Base-by-base conservation (phyloP, 2,113 vertebrate genomes). In the Orientallactaga bullata region DNA sequence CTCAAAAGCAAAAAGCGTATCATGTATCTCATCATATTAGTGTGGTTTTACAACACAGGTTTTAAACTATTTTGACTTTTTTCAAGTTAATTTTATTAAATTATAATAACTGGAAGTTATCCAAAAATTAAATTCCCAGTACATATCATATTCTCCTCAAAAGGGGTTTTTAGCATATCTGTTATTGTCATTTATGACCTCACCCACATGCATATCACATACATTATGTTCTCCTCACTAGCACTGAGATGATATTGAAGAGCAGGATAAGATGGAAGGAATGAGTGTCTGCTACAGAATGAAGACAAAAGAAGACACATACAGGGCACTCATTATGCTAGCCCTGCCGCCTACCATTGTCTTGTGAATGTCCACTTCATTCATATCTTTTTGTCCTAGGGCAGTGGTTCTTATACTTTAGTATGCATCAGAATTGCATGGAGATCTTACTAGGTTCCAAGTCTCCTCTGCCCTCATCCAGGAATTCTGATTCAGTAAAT, bases 61-160 rank as follows among this genome's bases (percentile, higher is more conserved):
- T 85, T 15, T 23, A 63, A 63, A 63, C 4, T 63, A 63, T 63
- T 23, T 23, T 63, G 3, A 63, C 24, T 63, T 94, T 80, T 93
- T 51, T 85, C 35, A 90, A 30, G 21, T 91, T 65, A 80, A 69
- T 73, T 13, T 6, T 92, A 85, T 87, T 88, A 80, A 94, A 66
- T 91, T 92, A 5, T 72, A 93, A 63, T 81, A 95, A 76, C 74
- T 85, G 32, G 81, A 85, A 93, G 91, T 93, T 79, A 60, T 60
- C 47, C n/a, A 93, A 78, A 51, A 94, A 91, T 89, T 93, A 96
- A 93, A 86, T 73, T 85, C 68, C 58, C 30, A 81, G n/a, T 58
- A 63, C 51, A 21, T 72, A 76, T 58, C 94, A 9, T 69, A 42
- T 94, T 89, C 94, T 42, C 24, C 15, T 20, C n/a, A 37, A 17